These are phyloP conservation scores for Pogonus chalceus DNA, from an alignment of 1,140 invertebrate genomes.

Conservation along the genomic window DNA sequence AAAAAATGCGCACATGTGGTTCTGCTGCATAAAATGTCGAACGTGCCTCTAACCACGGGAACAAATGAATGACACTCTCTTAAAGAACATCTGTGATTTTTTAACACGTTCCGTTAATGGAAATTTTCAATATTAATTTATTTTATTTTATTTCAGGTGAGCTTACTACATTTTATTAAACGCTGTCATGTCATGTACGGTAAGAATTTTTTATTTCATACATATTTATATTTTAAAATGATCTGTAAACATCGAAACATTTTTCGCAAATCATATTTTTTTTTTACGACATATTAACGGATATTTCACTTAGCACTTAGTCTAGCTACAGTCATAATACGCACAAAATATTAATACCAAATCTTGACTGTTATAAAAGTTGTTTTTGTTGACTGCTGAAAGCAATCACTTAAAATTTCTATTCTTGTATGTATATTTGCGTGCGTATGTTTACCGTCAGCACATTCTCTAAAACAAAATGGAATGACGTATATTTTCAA, in stretches of 20 bases:
- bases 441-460: background rate
- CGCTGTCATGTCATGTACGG: too few species aligned
- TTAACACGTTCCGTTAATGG: too few species aligned
- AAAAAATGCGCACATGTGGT: slow-evolving; percentile 3
- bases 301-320: too few species aligned
- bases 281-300: too few species aligned
- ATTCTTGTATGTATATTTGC: background rate
- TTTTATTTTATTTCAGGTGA: too few species aligned
- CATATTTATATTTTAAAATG: too few species aligned
- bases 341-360: background rate
- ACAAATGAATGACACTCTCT: background rate
- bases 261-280: background rate
- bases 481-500: background rate
- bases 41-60: background rate
- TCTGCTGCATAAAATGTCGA: background rate
- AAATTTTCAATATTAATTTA: background rate
- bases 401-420: slow-evolving; percentile 4
- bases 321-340: background rate
- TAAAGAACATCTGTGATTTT: background rate
- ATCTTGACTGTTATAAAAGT: background rate
- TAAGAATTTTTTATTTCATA: too few species aligned
- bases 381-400: background rate
- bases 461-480: too few species aligned
- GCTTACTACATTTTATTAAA: too few species aligned
- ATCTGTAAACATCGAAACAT: too few species aligned